Base-by-base conservation (phyloP, 2,113 vertebrate species). In the Neoarius graeffei region DNA sequence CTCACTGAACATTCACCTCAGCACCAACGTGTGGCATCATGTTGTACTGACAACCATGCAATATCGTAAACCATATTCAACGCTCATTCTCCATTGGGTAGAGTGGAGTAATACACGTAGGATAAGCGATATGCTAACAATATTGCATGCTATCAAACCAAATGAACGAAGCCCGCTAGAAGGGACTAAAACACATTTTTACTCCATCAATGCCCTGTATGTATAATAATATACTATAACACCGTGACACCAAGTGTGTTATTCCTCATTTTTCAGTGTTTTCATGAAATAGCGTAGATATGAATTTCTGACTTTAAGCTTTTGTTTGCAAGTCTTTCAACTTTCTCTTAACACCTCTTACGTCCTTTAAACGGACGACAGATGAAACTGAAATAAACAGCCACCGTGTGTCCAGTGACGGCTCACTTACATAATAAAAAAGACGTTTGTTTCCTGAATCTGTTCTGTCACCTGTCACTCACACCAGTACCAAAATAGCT, bases 401-500 rank as follows among this genome's bases (percentile, higher is more conserved):
- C 15, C 54, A 59, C 9, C 17, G 10, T 60, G 80, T 59, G 54
- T 30, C 35, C 73, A 14, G 48, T 42, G 42, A 42, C 42, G 42
- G 30, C 42, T 42, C 42, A 42, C 42, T 42, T 42, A 84, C 8
- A 8, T 15, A 60, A 67, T 85, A 52, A 83, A 30, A 82, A 67
- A 10, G 25, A 19, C 50, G 4, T 71, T 77, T 90, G 84, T 87
- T 82, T 74, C 81, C 66, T 85, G 54, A 86, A 87, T 84, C 80
- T 86, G 89, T 60, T 86, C 14, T 1, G 25, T 50, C 71, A 67
- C 48, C 87, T 89, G 88, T 82, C 77, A 59, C 50, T 81, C 83
- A 59, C 19, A 81, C 73, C 59, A 35, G 67, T 77, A 6, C 42
- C 60, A 42, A 69, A 69, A 73, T 67, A 60, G 42, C 76, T 81